phyloP scores from a whole-genome alignment of 2,797 vertebrate genomes.

The Arctocebus calabarensis region DNA sequence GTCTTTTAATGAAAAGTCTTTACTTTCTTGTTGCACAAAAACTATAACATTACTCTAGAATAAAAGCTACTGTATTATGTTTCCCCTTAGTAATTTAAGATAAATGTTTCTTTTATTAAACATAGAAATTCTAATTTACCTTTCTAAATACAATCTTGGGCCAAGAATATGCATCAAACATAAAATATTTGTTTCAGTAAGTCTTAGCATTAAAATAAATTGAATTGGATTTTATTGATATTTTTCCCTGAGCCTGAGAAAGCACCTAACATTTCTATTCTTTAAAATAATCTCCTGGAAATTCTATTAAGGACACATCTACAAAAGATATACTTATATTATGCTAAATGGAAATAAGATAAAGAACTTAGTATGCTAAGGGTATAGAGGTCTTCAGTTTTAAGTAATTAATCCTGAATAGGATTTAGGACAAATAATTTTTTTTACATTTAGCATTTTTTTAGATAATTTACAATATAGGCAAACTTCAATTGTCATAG shows the following conservation, averaged over 20 bases:
- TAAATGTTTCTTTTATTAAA: constrained; percentile 65
- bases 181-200: constrained; percentile 35
- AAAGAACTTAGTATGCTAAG: background rate
- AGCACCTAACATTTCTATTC: constrained; percentile 6
- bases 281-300: background rate
- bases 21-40: constrained; percentile 69
- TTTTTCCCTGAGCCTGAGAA: background rate
- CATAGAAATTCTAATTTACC: constrained; percentile 44
- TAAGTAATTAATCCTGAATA: background rate
- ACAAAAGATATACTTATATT: background rate
- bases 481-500: background rate
- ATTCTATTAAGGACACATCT: background rate
- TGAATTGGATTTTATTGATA: constrained; percentile 34
- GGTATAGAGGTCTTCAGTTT: background rate
- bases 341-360: background rate
- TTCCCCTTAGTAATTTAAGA: constrained; percentile 54
- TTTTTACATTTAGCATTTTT: background rate
- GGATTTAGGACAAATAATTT: background rate
- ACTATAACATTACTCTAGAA: constrained; percentile 68
- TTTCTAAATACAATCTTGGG: constrained; percentile 55
- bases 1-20: constrained; percentile 58
- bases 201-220: constrained; percentile 32
- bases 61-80: constrained; percentile 47
- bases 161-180: constrained; percentile 15
- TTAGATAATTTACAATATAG: background rate